Percentiles rank a stretch among this genome's conserved stretches.
Conservation (phyloP, 1,140 invertebrate species). For the Vanessa tameamea region DNA sequence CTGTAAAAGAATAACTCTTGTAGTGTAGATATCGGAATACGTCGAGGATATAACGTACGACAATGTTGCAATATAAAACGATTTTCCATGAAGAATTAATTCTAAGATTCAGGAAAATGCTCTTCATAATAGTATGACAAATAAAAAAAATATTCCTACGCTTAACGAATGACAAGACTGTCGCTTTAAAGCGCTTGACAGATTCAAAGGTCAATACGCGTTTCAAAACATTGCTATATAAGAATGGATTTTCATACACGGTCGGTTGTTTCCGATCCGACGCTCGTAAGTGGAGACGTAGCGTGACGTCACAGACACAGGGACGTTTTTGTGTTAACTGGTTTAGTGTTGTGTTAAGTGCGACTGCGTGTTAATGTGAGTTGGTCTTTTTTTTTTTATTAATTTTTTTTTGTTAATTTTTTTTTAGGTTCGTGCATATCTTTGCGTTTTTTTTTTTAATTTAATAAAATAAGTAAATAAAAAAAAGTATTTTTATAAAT, state of each 20-base stretch:
- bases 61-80: no score
- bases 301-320: background rate
- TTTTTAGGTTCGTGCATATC: no score
- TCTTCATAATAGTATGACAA: no score
- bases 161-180: background rate
- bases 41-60: no score
- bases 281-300: background rate
- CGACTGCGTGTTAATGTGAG: background rate
- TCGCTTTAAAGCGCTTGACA: background rate
- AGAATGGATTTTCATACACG: background rate
- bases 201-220: background rate
- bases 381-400: background rate
- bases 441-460: no score
- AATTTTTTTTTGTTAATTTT: background rate
- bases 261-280: background rate
- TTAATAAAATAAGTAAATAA: no score
- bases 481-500: no score
- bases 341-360: background rate
- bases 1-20: no score
- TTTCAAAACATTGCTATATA: background rate
- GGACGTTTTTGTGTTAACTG: background rate
- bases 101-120: no score
- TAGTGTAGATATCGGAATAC: no score
- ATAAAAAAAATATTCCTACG: no score
- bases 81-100: no score